Percentiles rank a stretch among this genome's conserved stretches.
These are phyloP conservation scores for Chionomys nivalis DNA, from an alignment of 2,113 vertebrate genomes.

Conservation along the genomic window DNA sequence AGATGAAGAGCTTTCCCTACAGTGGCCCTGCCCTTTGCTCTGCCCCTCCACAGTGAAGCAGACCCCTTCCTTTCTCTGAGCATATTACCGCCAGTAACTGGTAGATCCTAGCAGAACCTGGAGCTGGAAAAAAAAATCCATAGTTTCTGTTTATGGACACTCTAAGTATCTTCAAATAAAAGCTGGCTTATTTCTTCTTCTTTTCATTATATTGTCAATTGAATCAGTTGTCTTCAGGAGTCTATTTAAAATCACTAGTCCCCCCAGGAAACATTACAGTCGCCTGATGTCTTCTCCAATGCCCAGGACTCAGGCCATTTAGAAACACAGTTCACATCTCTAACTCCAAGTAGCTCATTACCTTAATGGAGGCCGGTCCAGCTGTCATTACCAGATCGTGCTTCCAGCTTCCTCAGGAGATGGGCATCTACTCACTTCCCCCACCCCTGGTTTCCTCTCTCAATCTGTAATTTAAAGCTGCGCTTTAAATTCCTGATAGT, in stretches of 20 bases:
- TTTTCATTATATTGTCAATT: not conserved
- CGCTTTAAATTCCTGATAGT: not conserved
- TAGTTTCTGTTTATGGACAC: conserved; percentile 70
- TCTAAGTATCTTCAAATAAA: conserved; percentile 65
- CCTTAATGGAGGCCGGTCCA: not conserved
- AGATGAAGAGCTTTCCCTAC: not conserved
- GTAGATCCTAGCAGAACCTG: conserved; percentile 66
- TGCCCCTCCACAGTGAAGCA: conserved; percentile 58
- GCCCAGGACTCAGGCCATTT: not conserved
- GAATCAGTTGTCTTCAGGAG: not conserved
- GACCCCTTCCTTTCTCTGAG: conserved; percentile 69
- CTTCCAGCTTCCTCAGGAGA: not conserved
- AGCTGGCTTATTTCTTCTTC: not conserved
- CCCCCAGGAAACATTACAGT: conserved; percentile 74
- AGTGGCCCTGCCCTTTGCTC: not conserved
- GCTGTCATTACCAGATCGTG: fast-evolving
- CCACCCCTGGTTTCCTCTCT: not conserved
- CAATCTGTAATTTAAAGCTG: conserved; percentile 24
- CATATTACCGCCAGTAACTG: conserved; percentile 59
- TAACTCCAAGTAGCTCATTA: not conserved
- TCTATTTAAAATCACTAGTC: conserved; percentile 76
- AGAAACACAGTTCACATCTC: not conserved
- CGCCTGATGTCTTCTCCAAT: conserved; percentile 59
- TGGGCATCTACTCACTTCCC: not conserved
- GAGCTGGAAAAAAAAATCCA: conserved; percentile 52